A percentile compares a stretch with the other conserved stretches of the same genome.
Evolutionary conservation across 2,888 invertebrate genomes (phyloP).

Genomic region (Cactoblastis cactorum): DNA sequence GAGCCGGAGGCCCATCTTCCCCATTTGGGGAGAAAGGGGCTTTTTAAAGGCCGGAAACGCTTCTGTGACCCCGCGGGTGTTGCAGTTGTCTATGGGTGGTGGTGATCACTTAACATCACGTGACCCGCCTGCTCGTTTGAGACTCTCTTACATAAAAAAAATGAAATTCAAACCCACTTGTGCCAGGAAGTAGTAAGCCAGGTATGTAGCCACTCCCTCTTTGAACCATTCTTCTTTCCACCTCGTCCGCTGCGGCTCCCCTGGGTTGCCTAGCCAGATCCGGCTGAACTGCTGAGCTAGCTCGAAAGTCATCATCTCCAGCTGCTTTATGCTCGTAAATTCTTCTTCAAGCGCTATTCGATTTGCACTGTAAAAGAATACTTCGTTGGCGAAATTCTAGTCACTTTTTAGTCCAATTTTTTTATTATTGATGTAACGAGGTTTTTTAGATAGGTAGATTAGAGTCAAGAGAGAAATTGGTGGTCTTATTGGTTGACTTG

Average conservation of each 20-base stretch:
- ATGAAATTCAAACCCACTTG: constrained; percentile 37
- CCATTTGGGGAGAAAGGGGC: no score
- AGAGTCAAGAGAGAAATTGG: no score
- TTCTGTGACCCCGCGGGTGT: no score
- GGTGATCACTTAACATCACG: no score
- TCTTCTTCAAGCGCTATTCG: constrained; percentile 42
- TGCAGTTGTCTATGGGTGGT: no score
- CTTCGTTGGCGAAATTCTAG: neutral
- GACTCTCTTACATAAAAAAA: neutral
- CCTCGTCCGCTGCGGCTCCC: constrained; percentile 49
- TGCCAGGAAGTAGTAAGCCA: constrained; percentile 59
- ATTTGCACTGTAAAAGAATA: constrained; percentile 38
- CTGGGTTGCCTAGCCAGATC: constrained; percentile 69
- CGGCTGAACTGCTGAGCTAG: constrained; percentile 59
- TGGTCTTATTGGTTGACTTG: no score
- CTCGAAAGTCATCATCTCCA: constrained; percentile 56
- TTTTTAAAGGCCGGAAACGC: no score
- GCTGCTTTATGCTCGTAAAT: constrained; percentile 55
- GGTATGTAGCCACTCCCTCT: constrained; percentile 66
- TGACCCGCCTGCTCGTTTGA: no score
- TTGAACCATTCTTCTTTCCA: constrained; percentile 74
- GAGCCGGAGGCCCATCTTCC: no score
- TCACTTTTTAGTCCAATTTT: no score
- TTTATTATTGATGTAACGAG: no score
- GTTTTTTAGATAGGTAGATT: no score